Conservation (phyloP, 2,797 vertebrate genomes). For the Chrosomus eos region DNA sequence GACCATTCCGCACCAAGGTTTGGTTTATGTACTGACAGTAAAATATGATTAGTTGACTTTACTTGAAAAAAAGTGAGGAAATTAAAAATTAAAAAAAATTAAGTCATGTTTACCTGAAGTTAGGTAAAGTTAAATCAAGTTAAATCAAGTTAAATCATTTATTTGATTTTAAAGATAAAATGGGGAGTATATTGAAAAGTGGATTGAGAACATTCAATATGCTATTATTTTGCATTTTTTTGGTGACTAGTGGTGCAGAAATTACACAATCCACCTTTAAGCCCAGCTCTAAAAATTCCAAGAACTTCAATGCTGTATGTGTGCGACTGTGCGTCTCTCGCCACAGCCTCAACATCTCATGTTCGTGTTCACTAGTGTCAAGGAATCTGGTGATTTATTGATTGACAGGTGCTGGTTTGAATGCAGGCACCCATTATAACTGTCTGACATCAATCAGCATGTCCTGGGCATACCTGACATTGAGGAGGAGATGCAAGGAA, state of each 20-base stretch:
- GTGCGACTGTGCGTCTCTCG: neutral
- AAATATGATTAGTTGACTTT: too few relatives aligned
- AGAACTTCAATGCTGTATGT: neutral
- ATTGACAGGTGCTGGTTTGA: slow-evolving; percentile 14
- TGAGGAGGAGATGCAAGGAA: slow-evolving; percentile 1
- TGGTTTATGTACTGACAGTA: neutral
- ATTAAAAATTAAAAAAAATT: too few relatives aligned
- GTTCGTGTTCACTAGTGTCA: neutral
- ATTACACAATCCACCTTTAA: neutral
- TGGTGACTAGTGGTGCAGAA: neutral
- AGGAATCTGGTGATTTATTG: slow-evolving; percentile 19
- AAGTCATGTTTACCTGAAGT: too few relatives aligned
- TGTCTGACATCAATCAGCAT: slow-evolving; percentile 3
- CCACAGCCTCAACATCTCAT: neutral
- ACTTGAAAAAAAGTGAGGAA: too few relatives aligned
- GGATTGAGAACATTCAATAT: neutral
- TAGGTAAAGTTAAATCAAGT: too few relatives aligned
- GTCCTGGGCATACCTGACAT: slow-evolving; percentile 28
- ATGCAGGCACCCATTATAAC: slow-evolving; percentile 9
- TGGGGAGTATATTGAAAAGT: neutral
- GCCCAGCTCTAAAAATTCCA: neutral
- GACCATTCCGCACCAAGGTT: neutral
- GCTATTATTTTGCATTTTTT: neutral
- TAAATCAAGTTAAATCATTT: too few relatives aligned
- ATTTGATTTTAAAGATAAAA: slow-evolving; percentile 2